Evolutionary conservation across 2,888 invertebrate genomes (phyloP), one percentile per base, ranked within the genome.

Genomic region (Tachina grossa): DNA sequence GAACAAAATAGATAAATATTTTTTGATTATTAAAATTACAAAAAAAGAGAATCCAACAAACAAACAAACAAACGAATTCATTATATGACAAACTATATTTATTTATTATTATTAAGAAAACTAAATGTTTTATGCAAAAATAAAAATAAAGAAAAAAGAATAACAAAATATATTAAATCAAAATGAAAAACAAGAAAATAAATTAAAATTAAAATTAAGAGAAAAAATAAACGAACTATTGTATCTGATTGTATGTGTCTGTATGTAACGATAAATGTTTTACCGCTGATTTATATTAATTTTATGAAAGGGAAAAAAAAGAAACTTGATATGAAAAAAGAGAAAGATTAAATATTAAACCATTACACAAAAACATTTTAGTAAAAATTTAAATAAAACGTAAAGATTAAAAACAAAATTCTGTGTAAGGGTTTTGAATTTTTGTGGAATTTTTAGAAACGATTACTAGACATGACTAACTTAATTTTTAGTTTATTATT

Each of bases 241-340:
- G 83, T 83, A 83, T 83, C 83, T 83, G 83, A 83, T 31, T 83
- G 76, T 83, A 47, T 71, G 81, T 81, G 63, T 76, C 76, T 83
- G 77, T 83, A 75, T 63, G 75, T 82, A 77, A 65, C 49, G 49
- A 75, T 82, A 69, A 75, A 83, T 83, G 83, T 83, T 59, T 74
- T 83, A 77, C 65, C 71, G 57, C 71, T 71, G 69, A 82, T 76
- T 82, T 76, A 78, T 75, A 69, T 85, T 82, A 76, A 79, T 79
- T 85, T 83, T 85, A 83, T 85, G 59, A 61, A 69, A 79, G 71
- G 71, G 57, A 68, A 74, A 51, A 19, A 80, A 76, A 57, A 57
- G n/a, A 19, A 76, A 16, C 31, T 31, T 31, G 31, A 45, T 22
- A 43, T 57, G 57, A 57, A 45, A 9, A 22, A 39, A 61, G 14